Percentiles rank a stretch among this genome's conserved stretches.
These are phyloP conservation scores for Stenotaenia linearis DNA, from an alignment of 2,888 invertebrate genomes.

Conservation along the genomic window DNA sequence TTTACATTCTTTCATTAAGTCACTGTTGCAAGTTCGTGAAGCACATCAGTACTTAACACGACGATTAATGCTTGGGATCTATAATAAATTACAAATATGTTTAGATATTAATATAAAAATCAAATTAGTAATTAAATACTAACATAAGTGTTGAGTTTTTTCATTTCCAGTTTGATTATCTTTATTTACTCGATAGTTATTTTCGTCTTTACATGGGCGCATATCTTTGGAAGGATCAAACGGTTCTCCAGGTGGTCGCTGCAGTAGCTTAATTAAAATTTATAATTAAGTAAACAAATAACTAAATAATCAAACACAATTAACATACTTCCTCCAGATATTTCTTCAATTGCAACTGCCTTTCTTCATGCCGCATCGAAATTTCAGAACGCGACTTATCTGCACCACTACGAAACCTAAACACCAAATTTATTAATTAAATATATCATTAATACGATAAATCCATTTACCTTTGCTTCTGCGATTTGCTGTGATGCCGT, in stretches of 20 bases:
- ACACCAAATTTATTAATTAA: neutral
- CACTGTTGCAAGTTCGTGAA: neutral
- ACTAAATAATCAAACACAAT: neutral
- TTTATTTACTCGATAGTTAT: neutral
- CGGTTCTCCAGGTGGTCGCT: neutral
- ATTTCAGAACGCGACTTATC: neutral
- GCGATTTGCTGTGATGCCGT: neutral
- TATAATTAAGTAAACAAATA: neutral
- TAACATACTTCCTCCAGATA: neutral
- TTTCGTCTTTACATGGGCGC: neutral
- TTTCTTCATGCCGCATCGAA: neutral
- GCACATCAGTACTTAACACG: neutral
- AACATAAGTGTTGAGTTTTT: too few relatives aligned
- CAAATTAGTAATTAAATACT: too few relatives aligned
- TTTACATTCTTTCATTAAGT: neutral
- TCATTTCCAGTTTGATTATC: too few relatives aligned
- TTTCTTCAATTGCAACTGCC: neutral
- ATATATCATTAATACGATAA: neutral
- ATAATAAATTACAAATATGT: neutral
- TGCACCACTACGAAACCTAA: neutral
- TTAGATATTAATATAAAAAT: neutral
- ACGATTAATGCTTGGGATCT: neutral
- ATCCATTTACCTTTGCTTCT: neutral
- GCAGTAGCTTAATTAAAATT: neutral
- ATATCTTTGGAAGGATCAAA: neutral